These are phyloP conservation scores for Heteractis magnifica DNA, from an alignment of 92 coral and sea anemone genomes.

Conservation along the genomic window DNA sequence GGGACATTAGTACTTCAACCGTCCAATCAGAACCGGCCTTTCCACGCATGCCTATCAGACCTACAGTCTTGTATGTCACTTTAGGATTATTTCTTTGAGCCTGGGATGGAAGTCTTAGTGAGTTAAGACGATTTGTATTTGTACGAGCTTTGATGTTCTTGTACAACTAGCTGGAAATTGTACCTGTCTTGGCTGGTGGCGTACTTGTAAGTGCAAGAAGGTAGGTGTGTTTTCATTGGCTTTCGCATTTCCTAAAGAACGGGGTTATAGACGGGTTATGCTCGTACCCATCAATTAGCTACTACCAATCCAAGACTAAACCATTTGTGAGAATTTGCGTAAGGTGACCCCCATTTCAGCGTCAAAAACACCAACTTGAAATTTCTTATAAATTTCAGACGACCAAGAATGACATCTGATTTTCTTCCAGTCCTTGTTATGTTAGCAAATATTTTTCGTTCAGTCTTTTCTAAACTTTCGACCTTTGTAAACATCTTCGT, in stretches of 20 bases:
- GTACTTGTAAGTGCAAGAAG: not conserved
- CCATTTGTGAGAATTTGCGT: not conserved
- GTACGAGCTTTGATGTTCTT: not conserved
- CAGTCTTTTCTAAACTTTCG: slow-evolving; percentile 6
- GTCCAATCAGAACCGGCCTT: not conserved
- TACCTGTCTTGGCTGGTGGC: not conserved
- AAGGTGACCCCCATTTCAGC: not conserved
- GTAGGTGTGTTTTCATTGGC: not conserved
- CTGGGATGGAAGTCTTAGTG: not conserved
- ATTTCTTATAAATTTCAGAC: not conserved
- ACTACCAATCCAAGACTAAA: not conserved
- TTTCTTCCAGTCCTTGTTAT: not conserved
- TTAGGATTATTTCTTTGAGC: not conserved
- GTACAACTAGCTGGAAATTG: not conserved
- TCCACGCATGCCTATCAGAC: slow-evolving; percentile 1
- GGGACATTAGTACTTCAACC: not conserved
- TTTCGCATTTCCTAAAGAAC: not conserved
- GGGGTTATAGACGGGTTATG: not conserved
- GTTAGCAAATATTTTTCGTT: not conserved
- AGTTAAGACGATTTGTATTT: not conserved
- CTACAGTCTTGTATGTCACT: not conserved
- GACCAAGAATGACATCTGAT: not conserved
- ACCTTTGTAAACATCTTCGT: not conserved
- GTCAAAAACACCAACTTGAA: too few relatives aligned
- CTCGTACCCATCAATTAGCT: not conserved